These are phyloP conservation scores for Vanessa atalanta DNA, from an alignment of 1,140 invertebrate species.

Conservation along the genomic window DNA sequence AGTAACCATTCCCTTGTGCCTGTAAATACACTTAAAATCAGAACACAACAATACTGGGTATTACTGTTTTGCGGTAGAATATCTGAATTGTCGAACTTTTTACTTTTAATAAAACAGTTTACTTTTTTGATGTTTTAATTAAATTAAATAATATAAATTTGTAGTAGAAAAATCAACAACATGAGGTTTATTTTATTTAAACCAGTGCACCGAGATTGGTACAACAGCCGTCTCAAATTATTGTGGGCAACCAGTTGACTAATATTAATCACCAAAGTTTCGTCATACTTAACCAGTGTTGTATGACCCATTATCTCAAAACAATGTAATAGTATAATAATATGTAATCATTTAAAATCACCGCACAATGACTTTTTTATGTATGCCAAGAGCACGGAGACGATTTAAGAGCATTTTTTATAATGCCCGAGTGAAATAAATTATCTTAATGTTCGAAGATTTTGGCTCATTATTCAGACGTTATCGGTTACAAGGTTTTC, in stretches of 20 bases:
- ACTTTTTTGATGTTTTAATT: no score
- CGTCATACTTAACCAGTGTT: conserved; percentile 14
- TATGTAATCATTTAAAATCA: conserved; percentile 1
- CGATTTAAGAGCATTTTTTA: conserved; percentile 4
- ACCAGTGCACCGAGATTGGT: not conserved
- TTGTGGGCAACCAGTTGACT: conserved; percentile 28
- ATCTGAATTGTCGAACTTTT: no score
- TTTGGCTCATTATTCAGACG: not conserved
- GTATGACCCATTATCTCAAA: conserved; percentile 16
- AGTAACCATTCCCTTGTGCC: no score
- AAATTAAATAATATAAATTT: no score
- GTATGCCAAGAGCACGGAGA: conserved; percentile 1
- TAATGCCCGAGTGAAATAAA: not conserved
- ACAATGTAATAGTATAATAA: conserved; percentile 5
- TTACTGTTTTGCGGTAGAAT: no score
- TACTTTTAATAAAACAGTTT: no score
- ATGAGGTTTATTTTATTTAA: not conserved
- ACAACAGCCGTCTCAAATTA: conserved; percentile 24
- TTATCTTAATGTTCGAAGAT: not conserved
- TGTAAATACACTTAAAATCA: no score
- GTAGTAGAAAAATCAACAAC: not conserved
- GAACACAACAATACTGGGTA: no score
- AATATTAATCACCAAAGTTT: conserved; percentile 20
- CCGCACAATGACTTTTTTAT: not conserved
- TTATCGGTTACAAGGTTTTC: not conserved